Conservation (phyloP, 2,113 vertebrate genomes). For the Psephotus haematonotus region DNA sequence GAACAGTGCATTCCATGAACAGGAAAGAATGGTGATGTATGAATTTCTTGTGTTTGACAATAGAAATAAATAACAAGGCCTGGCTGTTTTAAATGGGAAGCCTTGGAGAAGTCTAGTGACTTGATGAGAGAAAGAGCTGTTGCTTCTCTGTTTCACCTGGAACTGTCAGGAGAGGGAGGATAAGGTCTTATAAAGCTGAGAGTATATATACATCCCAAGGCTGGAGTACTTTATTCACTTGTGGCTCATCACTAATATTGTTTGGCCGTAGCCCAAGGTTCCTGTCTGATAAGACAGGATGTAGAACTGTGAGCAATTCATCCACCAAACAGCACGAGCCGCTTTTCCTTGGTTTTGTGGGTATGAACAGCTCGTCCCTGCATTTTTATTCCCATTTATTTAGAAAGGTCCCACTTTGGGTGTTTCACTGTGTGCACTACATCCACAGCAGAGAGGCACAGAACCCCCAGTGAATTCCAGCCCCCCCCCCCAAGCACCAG, state of each 20-base stretch:
- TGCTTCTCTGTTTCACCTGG: neutral
- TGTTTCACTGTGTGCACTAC: neutral
- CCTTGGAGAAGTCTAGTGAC: neutral
- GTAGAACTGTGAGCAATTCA: neutral
- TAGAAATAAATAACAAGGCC: neutral
- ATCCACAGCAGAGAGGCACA: neutral
- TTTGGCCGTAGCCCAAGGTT: slow-evolving; percentile 19
- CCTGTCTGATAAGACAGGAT: slow-evolving; percentile 18
- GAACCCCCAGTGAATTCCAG: neutral
- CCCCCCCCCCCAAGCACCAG: neutral
- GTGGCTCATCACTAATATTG: slow-evolving; percentile 9
- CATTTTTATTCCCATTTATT: neutral
- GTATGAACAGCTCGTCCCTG: neutral
- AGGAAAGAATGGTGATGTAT: neutral
- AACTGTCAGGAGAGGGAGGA: neutral
- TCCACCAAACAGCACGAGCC: neutral
- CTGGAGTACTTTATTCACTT: slow-evolving; percentile 6
- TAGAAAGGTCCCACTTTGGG: neutral
- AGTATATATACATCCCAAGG: neutral
- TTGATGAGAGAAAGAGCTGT: neutral
- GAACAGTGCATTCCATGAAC: neutral
- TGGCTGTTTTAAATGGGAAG: neutral
- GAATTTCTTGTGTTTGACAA: neutral
- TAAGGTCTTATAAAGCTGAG: neutral
- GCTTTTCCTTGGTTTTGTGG: neutral